Conservation (phyloP, 2,113 vertebrate genomes). For the Pongo pygmaeus region DNA sequence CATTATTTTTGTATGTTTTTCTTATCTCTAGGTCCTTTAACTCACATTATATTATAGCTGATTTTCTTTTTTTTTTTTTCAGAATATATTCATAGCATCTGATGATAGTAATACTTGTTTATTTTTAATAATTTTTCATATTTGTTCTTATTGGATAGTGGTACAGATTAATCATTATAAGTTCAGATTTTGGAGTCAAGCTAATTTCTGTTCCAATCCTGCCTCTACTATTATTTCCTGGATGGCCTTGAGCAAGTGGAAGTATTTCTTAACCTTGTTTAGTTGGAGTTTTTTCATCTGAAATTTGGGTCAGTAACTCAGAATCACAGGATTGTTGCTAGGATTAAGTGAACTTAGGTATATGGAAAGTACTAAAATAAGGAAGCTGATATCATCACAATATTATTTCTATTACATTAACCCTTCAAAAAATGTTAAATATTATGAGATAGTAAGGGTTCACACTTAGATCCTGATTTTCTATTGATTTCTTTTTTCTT, state of each 20-base stretch:
- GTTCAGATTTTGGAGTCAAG: neutral
- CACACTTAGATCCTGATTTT: neutral
- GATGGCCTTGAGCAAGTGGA: neutral
- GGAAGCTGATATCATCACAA: neutral
- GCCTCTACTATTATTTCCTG: neutral
- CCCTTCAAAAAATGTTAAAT: neutral
- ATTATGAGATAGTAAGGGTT: neutral
- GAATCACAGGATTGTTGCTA: neutral
- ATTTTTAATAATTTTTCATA: neutral
- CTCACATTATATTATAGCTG: neutral
- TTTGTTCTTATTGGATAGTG: neutral
- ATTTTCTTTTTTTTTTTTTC: neutral
- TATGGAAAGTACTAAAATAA: neutral
- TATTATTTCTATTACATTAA: neutral
- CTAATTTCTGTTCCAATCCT: neutral
- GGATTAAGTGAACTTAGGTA: neutral
- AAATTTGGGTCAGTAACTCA: neutral
- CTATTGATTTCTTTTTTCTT: neutral
- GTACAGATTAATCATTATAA: neutral
- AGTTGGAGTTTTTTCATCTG: conserved; percentile 4
- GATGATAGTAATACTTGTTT: neutral
- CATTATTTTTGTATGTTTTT: conserved; percentile 7
- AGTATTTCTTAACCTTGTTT: neutral
- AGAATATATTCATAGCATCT: neutral
- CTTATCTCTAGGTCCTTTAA: neutral